Base-by-base conservation (phyloP, 2,888 invertebrate species). In the Philaethria dido region DNA sequence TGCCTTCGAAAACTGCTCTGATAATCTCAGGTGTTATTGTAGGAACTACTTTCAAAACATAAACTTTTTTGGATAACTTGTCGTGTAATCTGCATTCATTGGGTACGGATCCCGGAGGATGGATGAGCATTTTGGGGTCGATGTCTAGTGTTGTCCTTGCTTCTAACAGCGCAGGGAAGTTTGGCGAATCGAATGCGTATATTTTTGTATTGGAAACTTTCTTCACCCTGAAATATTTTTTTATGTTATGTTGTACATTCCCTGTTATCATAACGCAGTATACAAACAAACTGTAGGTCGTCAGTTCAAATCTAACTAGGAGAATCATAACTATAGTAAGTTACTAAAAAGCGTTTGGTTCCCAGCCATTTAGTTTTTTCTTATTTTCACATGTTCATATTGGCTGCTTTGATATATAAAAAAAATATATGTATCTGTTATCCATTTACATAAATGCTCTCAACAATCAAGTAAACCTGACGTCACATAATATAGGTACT, bases 101-200 rank as follows among this genome's bases (percentile, higher is more conserved):
- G 2, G 88, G 86, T 11, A 92, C 88, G 0, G 89, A 84, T 0
- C 88, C 88, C 0, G 77, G 77, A 0, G 85, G 78, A 55, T 92
- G 87, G 55, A 93, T 85, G 61, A 92, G 78, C 86, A 88, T 89
- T 74, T 90, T 91, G 0, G 96, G 94, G 79, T 96, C 94, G 62
- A 98, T 95, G 14, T 98, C 98, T 73, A 98, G 93, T 0, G 86
- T 86, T 0, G 89, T 84, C 69, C 85, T 89, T 0, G 90, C 91
- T 72, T 94, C 94, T 0, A 97, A 97, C 20, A 99, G 84, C 0
- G 97, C 95, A 0, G 95, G 93, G 82, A 95, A 95, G 88, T 99
- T 99, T 0, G 98, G 98, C 0, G 98, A 96, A 72, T 95, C 94
- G 82, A 98, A 98, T 0, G 98, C 98, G 75, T 96, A 95, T 73